phyloP scores from a whole-genome alignment of 2,888 invertebrate species.

The Volucella bombylans region DNA sequence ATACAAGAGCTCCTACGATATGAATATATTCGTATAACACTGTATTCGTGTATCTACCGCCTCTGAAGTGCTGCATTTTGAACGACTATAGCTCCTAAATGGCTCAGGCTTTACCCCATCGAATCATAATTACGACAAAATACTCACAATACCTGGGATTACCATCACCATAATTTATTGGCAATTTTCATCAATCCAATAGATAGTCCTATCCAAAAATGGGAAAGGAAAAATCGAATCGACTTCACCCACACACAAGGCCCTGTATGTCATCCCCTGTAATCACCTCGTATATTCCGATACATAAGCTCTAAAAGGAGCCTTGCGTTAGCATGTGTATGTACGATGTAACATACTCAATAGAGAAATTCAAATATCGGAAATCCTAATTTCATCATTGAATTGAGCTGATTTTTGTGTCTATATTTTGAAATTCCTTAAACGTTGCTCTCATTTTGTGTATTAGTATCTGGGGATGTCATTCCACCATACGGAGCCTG shows the following conservation, averaged over 20 bases:
- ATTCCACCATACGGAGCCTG: constrained; percentile 1
- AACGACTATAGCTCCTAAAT: neutral
- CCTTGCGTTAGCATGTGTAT: constrained; percentile 1
- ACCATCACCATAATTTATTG: constrained; percentile 68
- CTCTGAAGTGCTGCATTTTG: constrained; percentile 17
- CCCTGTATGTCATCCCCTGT: constrained; percentile 20
- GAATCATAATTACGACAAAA: constrained; percentile 60
- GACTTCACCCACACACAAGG: constrained; percentile 18
- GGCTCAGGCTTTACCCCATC: constrained; percentile 14
- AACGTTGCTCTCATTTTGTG: constrained; percentile 44
- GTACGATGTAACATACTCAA: constrained; percentile 17
- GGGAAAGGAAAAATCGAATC: constrained; percentile 29
- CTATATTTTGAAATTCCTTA: constrained; percentile 66
- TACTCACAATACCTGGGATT: constrained; percentile 49
- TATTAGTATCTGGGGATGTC: constrained; percentile 2
- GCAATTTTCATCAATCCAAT: constrained; percentile 57
- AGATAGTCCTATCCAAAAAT: neutral
- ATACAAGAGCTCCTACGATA: constrained; percentile 18
- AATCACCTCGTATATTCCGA: constrained; percentile 37
- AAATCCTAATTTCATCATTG: constrained; percentile 67
- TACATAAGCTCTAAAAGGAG: constrained; percentile 26
- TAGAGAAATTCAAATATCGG: constrained; percentile 68
- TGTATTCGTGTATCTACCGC: neutral
- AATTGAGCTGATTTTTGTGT: constrained; percentile 56
- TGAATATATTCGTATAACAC: neutral